Evolutionary conservation across 2,888 invertebrate genomes (phyloP).

Genomic region (Synanthedon formicaeformis): DNA sequence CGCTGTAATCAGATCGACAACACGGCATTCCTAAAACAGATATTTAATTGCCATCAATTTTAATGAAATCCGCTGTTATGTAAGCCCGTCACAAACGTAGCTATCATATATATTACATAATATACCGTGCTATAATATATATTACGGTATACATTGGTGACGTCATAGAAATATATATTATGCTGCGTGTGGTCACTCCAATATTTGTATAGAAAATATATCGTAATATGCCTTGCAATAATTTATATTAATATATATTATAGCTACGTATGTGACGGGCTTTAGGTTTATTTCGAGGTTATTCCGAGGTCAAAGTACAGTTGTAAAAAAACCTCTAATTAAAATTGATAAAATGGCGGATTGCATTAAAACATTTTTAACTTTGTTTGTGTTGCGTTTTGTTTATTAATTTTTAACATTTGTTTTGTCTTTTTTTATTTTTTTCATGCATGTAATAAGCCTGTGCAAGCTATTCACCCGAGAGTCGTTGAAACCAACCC

Average conservation of each 20-base stretch:
- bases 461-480: conserved; percentile 66
- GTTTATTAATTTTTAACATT: conserved; percentile 18
- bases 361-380: neutral
- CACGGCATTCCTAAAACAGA: too few relatives aligned
- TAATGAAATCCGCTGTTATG: neutral
- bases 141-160: too few relatives aligned
- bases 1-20: too few relatives aligned
- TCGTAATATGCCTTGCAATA: too few relatives aligned
- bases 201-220: too few relatives aligned
- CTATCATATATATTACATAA: too few relatives aligned
- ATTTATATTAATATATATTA: too few relatives aligned
- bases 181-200: too few relatives aligned
- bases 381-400: neutral
- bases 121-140: too few relatives aligned
- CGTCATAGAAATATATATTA: too few relatives aligned
- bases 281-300: neutral
- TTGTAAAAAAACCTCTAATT: neutral
- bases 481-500: conserved; percentile 59
- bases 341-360: neutral
- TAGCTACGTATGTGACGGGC: too few relatives aligned
- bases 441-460: conserved; percentile 63
- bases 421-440: conserved; percentile 55
- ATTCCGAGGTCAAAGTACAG: neutral
- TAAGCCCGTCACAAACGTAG: too few relatives aligned
- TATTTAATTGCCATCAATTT: neutral